phyloP scores from a whole-genome alignment of 2,113 vertebrate species.

The Siphamia tubifer region DNA sequence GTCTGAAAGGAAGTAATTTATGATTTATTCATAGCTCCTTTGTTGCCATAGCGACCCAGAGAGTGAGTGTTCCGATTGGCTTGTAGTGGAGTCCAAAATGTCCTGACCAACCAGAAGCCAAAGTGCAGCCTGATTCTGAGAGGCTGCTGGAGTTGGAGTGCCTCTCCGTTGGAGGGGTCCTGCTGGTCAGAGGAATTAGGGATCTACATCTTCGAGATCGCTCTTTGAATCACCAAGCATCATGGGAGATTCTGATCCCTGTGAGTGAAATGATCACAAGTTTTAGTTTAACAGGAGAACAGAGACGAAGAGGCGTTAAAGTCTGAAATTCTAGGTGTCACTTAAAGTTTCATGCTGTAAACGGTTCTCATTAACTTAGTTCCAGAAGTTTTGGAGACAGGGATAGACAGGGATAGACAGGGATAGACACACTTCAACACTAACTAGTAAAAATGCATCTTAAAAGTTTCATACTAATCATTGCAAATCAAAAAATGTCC shows the following conservation, averaged over 20 bases:
- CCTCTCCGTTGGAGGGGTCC: conserved; percentile 58
- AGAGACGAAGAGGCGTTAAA: too few species aligned
- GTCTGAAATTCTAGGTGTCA: too few species aligned
- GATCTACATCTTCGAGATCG: conserved; percentile 96
- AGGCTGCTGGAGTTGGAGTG: conserved; percentile 61
- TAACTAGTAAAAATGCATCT: too few species aligned
- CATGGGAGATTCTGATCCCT: conserved; percentile 98
- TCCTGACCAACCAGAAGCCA: conserved; percentile 68
- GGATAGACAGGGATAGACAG: too few species aligned
- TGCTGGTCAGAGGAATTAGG: conserved; percentile 75
- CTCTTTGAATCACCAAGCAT: conserved; percentile 96
- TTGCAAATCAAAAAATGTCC: too few species aligned
- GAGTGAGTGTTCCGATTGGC: conserved; percentile 59
- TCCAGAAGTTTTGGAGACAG: too few species aligned
- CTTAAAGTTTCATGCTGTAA: too few species aligned
- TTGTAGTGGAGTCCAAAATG: conserved; percentile 55
- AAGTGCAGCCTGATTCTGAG: conserved; percentile 64
- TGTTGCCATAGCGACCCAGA: conserved; percentile 53
- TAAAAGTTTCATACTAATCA: too few species aligned
- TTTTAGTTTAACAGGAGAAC: background rate
- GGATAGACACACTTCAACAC: too few species aligned
- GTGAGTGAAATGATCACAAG: conserved; percentile 17
- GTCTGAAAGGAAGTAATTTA: conserved; percentile 63
- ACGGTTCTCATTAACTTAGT: too few species aligned
- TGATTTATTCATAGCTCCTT: conserved; percentile 65